phyloP scores from a whole-genome alignment of 1,140 invertebrate genomes.

The Papilio polyxenes region DNA sequence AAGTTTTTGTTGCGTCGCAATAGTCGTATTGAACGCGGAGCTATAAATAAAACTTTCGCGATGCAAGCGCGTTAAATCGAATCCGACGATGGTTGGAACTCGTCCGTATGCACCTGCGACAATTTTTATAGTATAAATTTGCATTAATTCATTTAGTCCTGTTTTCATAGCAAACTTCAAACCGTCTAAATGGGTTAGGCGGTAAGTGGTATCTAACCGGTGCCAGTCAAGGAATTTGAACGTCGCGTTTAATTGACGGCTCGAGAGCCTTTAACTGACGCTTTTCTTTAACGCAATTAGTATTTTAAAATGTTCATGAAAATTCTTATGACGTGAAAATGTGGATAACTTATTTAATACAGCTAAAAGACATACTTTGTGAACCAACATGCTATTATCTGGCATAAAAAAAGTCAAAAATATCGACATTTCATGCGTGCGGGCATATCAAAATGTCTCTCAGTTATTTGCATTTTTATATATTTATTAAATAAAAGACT shows the following conservation, averaged over 20 bases:
- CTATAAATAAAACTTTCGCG: slow-evolving; percentile 78
- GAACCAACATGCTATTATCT: background rate
- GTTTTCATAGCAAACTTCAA: slow-evolving; percentile 64
- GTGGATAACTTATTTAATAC: background rate
- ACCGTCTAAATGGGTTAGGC: slow-evolving; percentile 78
- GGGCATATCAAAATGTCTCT: background rate
- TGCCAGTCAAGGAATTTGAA: slow-evolving; percentile 39
- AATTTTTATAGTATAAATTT: slow-evolving; percentile 81
- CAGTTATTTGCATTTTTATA: slow-evolving; percentile 11
- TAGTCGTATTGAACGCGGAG: slow-evolving; percentile 47
- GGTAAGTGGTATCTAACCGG: slow-evolving; percentile 74
- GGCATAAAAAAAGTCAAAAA: background rate
- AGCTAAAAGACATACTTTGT: background rate
- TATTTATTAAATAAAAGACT: background rate
- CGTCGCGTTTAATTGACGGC: slow-evolving; percentile 50
- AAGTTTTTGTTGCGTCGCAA: slow-evolving; percentile 48
- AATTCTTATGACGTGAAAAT: slow-evolving; percentile 1
- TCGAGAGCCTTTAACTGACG: slow-evolving; percentile 13
- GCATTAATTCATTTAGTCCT: slow-evolving; percentile 80
- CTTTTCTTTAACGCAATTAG: slow-evolving; percentile 7
- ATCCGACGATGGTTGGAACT: slow-evolving; percentile 73
- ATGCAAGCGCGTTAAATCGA: slow-evolving; percentile 76
- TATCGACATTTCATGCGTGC: background rate
- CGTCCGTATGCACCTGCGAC: slow-evolving; percentile 77
- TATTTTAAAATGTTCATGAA: slow-evolving; percentile 13